A percentile compares a stretch with the other conserved stretches of the same genome.
Evolutionary conservation across 2,113 vertebrate genomes (phyloP).

Genomic region (Xyrauchen texanus): DNA sequence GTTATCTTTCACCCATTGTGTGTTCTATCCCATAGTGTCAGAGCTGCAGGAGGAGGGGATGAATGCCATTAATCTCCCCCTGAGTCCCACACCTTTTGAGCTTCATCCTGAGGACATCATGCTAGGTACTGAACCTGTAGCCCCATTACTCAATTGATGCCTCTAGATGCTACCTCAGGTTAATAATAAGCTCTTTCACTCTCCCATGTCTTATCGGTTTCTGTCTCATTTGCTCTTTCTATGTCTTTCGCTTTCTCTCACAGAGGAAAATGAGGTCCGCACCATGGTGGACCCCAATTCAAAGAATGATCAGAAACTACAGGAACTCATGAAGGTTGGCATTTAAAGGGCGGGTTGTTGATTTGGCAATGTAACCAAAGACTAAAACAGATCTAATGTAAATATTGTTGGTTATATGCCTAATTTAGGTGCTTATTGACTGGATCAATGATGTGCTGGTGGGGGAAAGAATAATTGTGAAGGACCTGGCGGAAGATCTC

Average conservation of each 20-base stretch:
- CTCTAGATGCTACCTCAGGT: constrained; percentile 6
- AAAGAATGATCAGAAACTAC: constrained; percentile 88
- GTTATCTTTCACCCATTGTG: background rate
- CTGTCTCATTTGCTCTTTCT: background rate
- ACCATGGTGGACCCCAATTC: constrained; percentile 95
- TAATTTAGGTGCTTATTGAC: constrained; percentile 85
- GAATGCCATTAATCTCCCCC: constrained; percentile 97
- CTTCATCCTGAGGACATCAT: constrained; percentile 97
- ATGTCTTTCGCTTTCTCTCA: background rate
- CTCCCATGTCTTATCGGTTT: background rate
- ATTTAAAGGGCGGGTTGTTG: background rate
- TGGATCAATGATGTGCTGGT: constrained; percentile 96
- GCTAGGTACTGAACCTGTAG: constrained; percentile 82
- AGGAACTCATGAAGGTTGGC: constrained; percentile 89
- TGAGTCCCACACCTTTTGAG: constrained; percentile 94
- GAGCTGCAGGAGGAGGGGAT: constrained; percentile 99
- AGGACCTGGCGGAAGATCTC: constrained; percentile 93
- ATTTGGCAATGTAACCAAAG: background rate
- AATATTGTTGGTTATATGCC: background rate
- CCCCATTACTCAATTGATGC: constrained; percentile 1
- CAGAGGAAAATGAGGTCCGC: constrained; percentile 97
- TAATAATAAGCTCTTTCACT: background rate
- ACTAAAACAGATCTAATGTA: too few relatives aligned
- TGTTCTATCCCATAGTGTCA: constrained; percentile 79
- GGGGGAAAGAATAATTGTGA: constrained; percentile 95